Percentiles rank a stretch among this genome's conserved stretches.
Conservation (phyloP, 2,888 invertebrate genomes). For the Xestia c-nigrum region DNA sequence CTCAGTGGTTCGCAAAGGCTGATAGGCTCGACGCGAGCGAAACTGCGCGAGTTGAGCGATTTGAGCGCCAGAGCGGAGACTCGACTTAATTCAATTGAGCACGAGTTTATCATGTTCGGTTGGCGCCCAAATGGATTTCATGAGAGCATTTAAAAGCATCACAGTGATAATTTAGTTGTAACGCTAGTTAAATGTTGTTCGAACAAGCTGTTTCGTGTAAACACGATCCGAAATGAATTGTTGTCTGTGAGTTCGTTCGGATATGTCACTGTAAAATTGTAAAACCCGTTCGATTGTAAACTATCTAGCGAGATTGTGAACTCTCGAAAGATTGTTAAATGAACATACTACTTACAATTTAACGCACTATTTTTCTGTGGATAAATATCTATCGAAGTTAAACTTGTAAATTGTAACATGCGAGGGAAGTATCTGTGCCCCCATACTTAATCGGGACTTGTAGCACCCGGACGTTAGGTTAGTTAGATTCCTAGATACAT, state of each 20-base stretch:
- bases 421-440: too few species aligned
- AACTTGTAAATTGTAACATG: too few species aligned
- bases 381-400: too few species aligned
- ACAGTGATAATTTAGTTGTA: constrained; percentile 58
- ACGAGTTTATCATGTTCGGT: constrained; percentile 65
- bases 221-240: neutral
- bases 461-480: too few species aligned
- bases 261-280: too few species aligned
- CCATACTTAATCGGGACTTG: too few species aligned
- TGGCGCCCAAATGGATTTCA: constrained; percentile 61
- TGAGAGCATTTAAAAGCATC: constrained; percentile 62
- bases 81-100: constrained; percentile 66
- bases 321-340: too few species aligned
- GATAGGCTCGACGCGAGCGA: constrained; percentile 49
- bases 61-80: constrained; percentile 49
- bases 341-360: too few species aligned
- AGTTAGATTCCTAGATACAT: too few species aligned
- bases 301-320: too few species aligned
- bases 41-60: constrained; percentile 41
- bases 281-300: too few species aligned
- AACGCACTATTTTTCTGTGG: too few species aligned
- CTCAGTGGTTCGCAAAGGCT: constrained; percentile 42
- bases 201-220: constrained; percentile 12
- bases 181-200: constrained; percentile 52
- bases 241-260: neutral